A percentile compares a stretch with the other conserved stretches of the same genome.
Evolutionary conservation across 1,140 invertebrate species (phyloP).

Genomic region (Zophobas morio): DNA sequence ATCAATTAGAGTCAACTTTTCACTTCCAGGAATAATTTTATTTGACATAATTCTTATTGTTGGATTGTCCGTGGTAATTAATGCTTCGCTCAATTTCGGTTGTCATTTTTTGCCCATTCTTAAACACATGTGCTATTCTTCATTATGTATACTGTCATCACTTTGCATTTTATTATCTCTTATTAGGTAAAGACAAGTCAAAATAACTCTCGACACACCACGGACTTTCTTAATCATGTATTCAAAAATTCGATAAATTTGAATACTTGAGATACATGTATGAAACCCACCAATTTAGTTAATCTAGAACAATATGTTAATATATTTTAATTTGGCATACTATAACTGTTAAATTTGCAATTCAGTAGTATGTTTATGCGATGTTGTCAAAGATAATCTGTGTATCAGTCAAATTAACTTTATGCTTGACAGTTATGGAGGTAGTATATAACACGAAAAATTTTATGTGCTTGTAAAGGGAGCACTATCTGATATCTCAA

Average conservation of each 20-base stretch:
- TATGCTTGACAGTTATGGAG: conserved; percentile 1
- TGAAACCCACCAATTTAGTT: conserved; percentile 14
- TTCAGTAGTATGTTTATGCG: conserved; percentile 24
- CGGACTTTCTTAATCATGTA: conserved; percentile 1
- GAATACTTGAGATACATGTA: conserved; percentile 2
- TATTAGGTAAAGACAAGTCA: not conserved
- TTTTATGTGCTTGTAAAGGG: not conserved
- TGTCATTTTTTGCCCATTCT: too few relatives aligned
- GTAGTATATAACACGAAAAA: not conserved
- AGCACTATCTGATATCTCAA: too few relatives aligned
- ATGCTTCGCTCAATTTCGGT: too few relatives aligned
- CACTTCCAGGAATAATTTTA: too few relatives aligned
- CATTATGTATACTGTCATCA: too few relatives aligned
- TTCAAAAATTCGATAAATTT: conserved; percentile 13
- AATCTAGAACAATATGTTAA: conserved; percentile 29
- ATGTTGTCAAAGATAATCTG: conserved; percentile 26
- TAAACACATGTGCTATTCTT: too few relatives aligned
- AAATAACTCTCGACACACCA: not conserved
- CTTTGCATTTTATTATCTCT: not conserved
- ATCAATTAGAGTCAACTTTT: not conserved
- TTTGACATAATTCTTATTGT: too few relatives aligned
- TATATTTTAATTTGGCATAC: conserved; percentile 29
- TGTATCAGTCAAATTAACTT: conserved; percentile 12
- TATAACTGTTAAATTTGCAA: conserved; percentile 38
- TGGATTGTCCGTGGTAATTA: too few relatives aligned